Evolutionary conservation across 2,888 invertebrate genomes (phyloP), one percentile per base, ranked within the genome.

Genomic region (Chrysina gloriosa): DNA sequence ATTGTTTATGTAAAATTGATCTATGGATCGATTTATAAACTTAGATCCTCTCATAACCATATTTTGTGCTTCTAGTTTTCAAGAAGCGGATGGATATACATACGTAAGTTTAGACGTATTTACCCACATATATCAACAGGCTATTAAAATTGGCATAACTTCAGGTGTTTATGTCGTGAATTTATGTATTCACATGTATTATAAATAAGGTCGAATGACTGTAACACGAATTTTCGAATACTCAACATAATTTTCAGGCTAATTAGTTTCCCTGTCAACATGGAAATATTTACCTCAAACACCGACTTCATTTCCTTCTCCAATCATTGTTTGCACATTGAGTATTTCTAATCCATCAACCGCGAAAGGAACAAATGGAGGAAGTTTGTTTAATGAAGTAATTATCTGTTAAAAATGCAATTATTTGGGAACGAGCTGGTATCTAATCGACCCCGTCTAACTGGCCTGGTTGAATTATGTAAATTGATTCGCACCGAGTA

Each of bases 351-450:
- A 47, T 47, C 47, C 47, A 47, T 47, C 47, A 21, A 23, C 47
- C 23, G 47, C 7, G 16, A 52, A 52, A 29, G 27, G 50, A 52
- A 52, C 52, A 29, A 14, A 52, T 16, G 27, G n/a, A 14, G 52
- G 52, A 31, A 29, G 52, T 52, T 52, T 52, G 14, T 29, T n/a
- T 16, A 52, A 29, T 16, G 16, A 29, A 16, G 52, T 52, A 52
- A 52, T 52, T 52, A 52, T 29, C 29, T 52, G 52, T 6, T 52
- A 52, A 52, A 52, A 52, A 52, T 16, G 16, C 14, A 52, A 52
- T 52, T 29, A 52, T 45, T 45, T 19, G 19, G 21, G 45, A 19
- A 16, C 9, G 19, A 19, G 21, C 21, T 16, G 7, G 45, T 45
- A 45, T 45, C 45, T 45, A 45, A 45, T 45, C 45, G 19, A 45